Percentiles rank a stretch among this genome's conserved stretches.
Conservation (phyloP, 1,140 invertebrate species). For the Zaprionus vittiger region DNA sequence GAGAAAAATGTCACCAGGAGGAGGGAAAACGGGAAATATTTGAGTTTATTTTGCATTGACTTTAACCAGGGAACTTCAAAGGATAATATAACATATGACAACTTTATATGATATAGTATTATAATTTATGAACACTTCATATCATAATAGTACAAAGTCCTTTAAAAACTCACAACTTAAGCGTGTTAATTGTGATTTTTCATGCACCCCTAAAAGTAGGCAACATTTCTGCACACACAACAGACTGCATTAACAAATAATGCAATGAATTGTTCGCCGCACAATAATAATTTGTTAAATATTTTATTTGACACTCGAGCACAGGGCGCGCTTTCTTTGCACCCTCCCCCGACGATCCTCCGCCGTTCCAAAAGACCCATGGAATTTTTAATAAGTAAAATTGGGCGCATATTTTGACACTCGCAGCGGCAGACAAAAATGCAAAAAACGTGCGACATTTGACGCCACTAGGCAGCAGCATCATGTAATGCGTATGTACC, state of each 20-base stretch:
- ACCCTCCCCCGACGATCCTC: not conserved
- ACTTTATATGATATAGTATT: too few relatives aligned
- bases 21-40: not conserved
- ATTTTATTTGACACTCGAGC: conserved; percentile 16
- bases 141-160: too few relatives aligned
- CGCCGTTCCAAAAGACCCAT: not conserved
- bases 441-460: conserved; percentile 78
- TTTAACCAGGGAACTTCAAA: conserved; percentile 6
- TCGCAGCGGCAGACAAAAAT: conserved; percentile 61
- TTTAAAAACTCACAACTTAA: not conserved
- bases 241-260: conserved; percentile 1
- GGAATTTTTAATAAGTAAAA: conserved; percentile 71
- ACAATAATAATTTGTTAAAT: conserved; percentile 28
- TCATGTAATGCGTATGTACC: conserved; percentile 8
- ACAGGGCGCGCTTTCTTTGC: not conserved
- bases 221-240: conserved; percentile 21
- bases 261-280: conserved; percentile 7
- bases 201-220: conserved; percentile 27
- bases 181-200: not conserved
- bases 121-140: too few relatives aligned
- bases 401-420: conserved; percentile 77
- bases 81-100: not conserved
- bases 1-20: conserved; percentile 31
- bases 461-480: conserved; percentile 52
- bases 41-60: conserved; percentile 2